Percentiles rank a stretch among this genome's conserved stretches.
Conservation (phyloP, 2,797 vertebrate genomes). For the Tokudaia tokunoshimensis region DNA sequence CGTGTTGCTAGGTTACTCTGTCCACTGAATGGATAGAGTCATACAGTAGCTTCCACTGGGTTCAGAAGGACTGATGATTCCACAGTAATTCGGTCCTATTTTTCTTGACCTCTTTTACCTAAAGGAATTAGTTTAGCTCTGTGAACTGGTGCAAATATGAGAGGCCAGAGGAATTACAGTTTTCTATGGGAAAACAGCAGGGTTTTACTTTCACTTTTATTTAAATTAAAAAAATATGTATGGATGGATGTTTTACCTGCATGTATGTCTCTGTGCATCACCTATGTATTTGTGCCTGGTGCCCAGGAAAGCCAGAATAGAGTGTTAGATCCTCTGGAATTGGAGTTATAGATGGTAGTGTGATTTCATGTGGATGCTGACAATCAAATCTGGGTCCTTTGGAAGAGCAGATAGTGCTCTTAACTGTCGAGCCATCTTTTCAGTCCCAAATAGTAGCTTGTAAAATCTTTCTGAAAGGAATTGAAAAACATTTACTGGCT, state of each 20-base stretch:
- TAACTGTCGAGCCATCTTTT: neutral
- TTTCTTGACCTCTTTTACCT: constrained; percentile 73
- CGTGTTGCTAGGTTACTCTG: constrained; percentile 80
- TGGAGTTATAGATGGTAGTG: neutral
- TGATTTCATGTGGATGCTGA: neutral
- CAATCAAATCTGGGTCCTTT: neutral
- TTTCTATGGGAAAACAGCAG: constrained; percentile 54
- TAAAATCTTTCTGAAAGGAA: constrained; percentile 45
- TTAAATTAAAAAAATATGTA: neutral
- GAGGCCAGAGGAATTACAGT: constrained; percentile 20
- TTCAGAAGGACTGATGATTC: constrained; percentile 70
- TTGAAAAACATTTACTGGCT: constrained; percentile 36
- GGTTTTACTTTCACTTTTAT: neutral
- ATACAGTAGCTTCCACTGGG: constrained; percentile 73
- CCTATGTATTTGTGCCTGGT: neutral
- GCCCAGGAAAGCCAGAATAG: neutral
- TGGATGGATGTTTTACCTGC: neutral
- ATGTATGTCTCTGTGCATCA: neutral
- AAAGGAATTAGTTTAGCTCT: constrained; percentile 53
- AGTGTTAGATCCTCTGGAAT: neutral
- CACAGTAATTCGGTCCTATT: constrained; percentile 29
- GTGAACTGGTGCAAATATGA: constrained; percentile 42
- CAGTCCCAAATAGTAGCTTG: constrained; percentile 18
- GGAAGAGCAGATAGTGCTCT: neutral
- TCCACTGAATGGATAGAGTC: constrained; percentile 56